phyloP scores from a whole-genome alignment of 2,888 invertebrate genomes.

The Euplagia quadripunctaria region DNA sequence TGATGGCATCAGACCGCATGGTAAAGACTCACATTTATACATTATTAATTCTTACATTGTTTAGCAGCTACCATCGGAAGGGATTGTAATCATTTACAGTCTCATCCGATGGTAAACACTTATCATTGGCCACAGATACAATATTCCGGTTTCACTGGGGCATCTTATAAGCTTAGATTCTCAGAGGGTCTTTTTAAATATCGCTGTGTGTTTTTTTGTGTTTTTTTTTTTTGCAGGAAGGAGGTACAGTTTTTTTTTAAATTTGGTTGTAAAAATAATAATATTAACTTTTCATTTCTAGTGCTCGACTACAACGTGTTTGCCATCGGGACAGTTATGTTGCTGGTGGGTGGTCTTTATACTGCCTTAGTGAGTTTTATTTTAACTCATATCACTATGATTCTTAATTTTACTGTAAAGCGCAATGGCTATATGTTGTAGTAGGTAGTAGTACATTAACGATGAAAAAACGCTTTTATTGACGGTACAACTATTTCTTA shows the following conservation, averaged over 20 bases:
- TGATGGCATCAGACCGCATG: neutral
- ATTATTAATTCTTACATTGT: neutral
- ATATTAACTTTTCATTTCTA: conserved; percentile 76
- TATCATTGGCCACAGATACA: neutral
- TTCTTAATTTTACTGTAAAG: neutral
- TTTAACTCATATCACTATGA: neutral
- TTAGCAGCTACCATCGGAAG: neutral
- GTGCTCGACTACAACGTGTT: conserved; percentile 94
- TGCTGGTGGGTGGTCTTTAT: conserved; percentile 94
- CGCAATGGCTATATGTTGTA: neutral
- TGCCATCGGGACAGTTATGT: conserved; percentile 92
- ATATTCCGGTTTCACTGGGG: too few species aligned
- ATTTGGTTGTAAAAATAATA: neutral
- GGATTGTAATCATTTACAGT: neutral
- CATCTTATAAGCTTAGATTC: too few species aligned
- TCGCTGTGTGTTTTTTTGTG: too few species aligned
- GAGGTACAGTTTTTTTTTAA: too few species aligned
- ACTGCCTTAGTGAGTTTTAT: conserved; percentile 92
- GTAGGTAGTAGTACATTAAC: neutral
- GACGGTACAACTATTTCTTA: too few species aligned
- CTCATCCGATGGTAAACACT: too few species aligned
- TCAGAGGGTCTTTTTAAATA: too few species aligned
- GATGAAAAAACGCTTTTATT: too few species aligned
- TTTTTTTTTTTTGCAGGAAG: too few species aligned
- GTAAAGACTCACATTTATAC: neutral